Evolutionary conservation across 2,888 invertebrate genomes (phyloP), one percentile per base, ranked within the genome.

Genomic region (Diogma glabrata): DNA sequence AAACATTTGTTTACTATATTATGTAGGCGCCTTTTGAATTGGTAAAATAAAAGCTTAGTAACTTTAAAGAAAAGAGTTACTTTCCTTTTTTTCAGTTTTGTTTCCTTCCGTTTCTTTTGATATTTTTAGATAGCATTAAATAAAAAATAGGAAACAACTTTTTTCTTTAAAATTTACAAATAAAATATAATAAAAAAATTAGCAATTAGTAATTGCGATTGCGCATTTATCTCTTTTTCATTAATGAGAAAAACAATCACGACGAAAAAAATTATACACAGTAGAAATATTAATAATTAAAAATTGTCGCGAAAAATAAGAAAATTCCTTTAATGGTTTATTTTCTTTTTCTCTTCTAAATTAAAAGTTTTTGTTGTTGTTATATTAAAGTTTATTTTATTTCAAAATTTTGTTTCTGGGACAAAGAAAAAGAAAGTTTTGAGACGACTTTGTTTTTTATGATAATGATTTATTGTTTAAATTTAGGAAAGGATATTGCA

Each of bases 391-490:
- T 43, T 43, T 43, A 43, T 43, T 20, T 22, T 43, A 22, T 43
- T 43, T 43, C 43, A 43, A 23, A 22, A 43, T 20, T 43, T 22
- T 43, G 20, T 43, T 22, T 43, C 23, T 43, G 43, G 23, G 43
- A 43, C 43, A 43, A 43, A 43, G 23, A 43, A 23, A 22, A 43
- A 43, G 23, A 43, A 43, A 43, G 22, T 43, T 43, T 43, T 43
- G 43, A 43, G 43, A 43, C 43, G 43, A 43, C 43, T 43, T 43
- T 43, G 43, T 43, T 43, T n/a, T n/a, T 43, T 43, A 43, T 43
- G 20, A 43, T 43, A 43, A 43, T 43, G 43, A 43, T 43, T 43
- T 43, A 43, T 43, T 20, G 20, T 43, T 43, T 20, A 23, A n/a
- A n/a, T n/a, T n/a, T n/a, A n/a, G n/a, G n/a, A n/a, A n/a, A n/a